Conservation (phyloP, 2,797 vertebrate species). For the Schizopygopsis pylzovi region DNA sequence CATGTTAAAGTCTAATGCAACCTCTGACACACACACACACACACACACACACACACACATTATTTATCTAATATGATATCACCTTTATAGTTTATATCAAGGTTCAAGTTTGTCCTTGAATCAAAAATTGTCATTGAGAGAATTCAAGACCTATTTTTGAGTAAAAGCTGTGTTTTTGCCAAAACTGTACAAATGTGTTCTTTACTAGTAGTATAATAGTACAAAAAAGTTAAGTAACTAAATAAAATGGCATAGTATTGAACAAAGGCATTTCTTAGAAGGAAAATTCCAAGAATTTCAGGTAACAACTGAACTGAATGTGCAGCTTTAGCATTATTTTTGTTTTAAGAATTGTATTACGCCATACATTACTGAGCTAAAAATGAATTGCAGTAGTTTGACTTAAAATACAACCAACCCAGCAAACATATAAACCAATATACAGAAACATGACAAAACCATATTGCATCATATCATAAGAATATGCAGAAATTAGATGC, state of each 20-base stretch:
- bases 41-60: no score
- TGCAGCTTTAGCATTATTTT: not conserved
- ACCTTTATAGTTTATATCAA: not conserved
- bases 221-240: not conserved
- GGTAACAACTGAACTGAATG: not conserved
- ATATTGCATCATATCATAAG: slow-evolving; percentile 13
- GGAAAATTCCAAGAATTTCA: not conserved
- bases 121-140: slow-evolving; percentile 37
- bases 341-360: not conserved
- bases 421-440: slow-evolving; percentile 20
- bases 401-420: slow-evolving; percentile 4
- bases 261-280: slow-evolving; percentile 29
- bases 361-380: not conserved
- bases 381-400: not conserved
- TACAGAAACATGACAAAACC: slow-evolving; percentile 9
- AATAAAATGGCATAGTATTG: slow-evolving; percentile 5
- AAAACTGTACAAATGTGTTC: not conserved
- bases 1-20: no score
- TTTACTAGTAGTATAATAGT: not conserved
- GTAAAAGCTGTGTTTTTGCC: slow-evolving; percentile 65
- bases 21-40: no score
- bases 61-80: not conserved
- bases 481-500: slow-evolving; percentile 4
- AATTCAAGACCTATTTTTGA: slow-evolving; percentile 65
- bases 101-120: not conserved